phyloP scores from a whole-genome alignment of 2,888 invertebrate species.

The Erebia ligea region DNA sequence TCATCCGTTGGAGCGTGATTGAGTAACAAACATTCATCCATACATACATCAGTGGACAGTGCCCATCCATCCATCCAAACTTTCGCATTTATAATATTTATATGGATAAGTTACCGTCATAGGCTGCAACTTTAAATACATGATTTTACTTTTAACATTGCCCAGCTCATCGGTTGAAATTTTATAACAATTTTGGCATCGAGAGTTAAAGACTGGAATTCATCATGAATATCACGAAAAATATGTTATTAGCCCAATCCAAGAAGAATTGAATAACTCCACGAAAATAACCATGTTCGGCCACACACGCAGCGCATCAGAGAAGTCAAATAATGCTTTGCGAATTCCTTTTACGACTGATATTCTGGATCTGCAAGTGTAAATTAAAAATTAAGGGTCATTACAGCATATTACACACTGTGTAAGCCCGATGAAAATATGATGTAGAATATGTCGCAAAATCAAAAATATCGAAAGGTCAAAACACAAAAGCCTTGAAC shows the following conservation, averaged over 20 bases:
- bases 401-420: constrained; percentile 30
- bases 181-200: no score
- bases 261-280: constrained; percentile 6
- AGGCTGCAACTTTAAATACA: no score
- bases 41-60: no score
- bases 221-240: background rate
- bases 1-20: no score
- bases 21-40: no score
- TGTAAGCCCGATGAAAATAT: constrained; percentile 37
- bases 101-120: no score
- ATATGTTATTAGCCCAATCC: background rate
- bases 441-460: constrained; percentile 48
- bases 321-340: constrained; percentile 1
- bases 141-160: no score
- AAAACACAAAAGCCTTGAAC: constrained; percentile 49
- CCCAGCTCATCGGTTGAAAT: no score
- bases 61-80: no score
- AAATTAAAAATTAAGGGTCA: constrained; percentile 29
- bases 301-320: constrained; percentile 26
- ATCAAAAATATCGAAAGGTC: constrained; percentile 49
- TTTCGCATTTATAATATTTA: no score
- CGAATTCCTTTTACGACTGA: constrained; percentile 11
- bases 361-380: constrained; percentile 15
- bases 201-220: background rate
- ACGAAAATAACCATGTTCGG: constrained; percentile 30